These are phyloP conservation scores for Cyclopterus lumpus DNA, from an alignment of 2,797 vertebrate genomes.

Conservation along the genomic window DNA sequence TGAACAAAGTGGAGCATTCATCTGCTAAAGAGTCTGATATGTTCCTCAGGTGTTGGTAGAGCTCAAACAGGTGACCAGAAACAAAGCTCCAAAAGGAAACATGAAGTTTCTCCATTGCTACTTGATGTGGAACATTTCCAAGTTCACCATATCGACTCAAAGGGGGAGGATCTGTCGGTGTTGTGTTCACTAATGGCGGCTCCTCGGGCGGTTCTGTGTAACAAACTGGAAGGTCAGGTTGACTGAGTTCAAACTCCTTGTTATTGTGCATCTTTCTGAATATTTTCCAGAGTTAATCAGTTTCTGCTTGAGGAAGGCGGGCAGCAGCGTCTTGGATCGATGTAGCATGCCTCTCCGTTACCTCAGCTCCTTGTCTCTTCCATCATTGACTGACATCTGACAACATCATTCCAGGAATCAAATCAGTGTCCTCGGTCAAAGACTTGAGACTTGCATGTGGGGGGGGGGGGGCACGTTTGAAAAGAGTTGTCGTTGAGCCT, in stretches of 20 bases:
- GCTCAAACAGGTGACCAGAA: not conserved
- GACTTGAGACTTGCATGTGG: conserved; percentile 58
- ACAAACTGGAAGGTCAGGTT: not conserved
- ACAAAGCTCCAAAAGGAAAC: not conserved
- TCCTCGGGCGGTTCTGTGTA: not conserved
- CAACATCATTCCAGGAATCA: conserved; percentile 12
- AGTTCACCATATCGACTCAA: not conserved
- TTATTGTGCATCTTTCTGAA: conserved; percentile 5
- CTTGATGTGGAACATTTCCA: not conserved
- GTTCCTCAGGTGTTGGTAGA: not conserved
- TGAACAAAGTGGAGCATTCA: not conserved
- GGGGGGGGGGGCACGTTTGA: conserved; percentile 55
- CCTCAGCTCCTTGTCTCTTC: not conserved
- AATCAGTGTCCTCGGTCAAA: conserved; percentile 4
- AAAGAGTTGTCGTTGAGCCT: conserved; percentile 50
- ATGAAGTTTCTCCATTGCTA: no score
- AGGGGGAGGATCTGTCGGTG: not conserved
- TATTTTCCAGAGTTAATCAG: conserved; percentile 38
- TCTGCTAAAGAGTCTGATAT: not conserved
- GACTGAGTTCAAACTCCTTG: not conserved
- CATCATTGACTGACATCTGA: conserved; percentile 10
- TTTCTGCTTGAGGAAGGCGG: conserved; percentile 13
- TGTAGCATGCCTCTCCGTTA: not conserved
- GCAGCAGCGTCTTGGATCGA: conserved; percentile 37
- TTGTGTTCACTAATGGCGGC: not conserved